Conservation (phyloP, 1,140 invertebrate species). For the Dendrolimus kikuchii region DNA sequence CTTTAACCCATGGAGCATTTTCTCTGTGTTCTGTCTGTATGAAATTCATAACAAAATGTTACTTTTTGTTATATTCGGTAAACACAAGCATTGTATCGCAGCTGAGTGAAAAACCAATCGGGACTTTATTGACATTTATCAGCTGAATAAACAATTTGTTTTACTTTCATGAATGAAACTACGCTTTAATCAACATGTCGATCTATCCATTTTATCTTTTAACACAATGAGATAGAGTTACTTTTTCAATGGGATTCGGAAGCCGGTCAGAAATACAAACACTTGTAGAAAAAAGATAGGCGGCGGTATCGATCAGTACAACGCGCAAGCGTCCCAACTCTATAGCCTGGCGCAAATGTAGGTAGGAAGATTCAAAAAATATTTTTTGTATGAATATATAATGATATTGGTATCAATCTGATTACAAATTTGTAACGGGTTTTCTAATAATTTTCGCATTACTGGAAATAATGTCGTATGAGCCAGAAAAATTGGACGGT, state of each 20-base stretch:
- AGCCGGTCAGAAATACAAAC: slow-evolving; percentile 6
- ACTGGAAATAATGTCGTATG: no score
- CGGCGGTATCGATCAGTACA: slow-evolving; percentile 39
- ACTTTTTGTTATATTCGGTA: neutral
- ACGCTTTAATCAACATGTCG: slow-evolving; percentile 3
- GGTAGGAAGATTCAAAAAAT: no score
- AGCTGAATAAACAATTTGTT: slow-evolving; percentile 19
- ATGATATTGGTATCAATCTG: no score
- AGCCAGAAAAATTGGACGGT: no score
- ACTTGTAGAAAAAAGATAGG: slow-evolving; percentile 16
- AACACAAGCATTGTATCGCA: slow-evolving; percentile 1
- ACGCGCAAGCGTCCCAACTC: slow-evolving; percentile 48
- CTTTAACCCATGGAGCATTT: no score
- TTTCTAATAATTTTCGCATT: no score
- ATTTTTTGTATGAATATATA: no score
- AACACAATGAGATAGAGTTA: slow-evolving; percentile 1
- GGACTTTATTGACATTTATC: slow-evolving; percentile 24
- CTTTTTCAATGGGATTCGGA: slow-evolving; percentile 6
- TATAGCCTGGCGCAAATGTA: no score
- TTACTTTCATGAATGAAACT: slow-evolving; percentile 22
- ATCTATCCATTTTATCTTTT: slow-evolving; percentile 7
- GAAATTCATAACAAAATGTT: no score
- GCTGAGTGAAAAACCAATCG: slow-evolving; percentile 11
- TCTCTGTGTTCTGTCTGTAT: no score
- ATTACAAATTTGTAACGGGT: no score